Evolutionary conservation across 2,113 vertebrate genomes (phyloP).

Genomic region (Ancistrus triradiatus): DNA sequence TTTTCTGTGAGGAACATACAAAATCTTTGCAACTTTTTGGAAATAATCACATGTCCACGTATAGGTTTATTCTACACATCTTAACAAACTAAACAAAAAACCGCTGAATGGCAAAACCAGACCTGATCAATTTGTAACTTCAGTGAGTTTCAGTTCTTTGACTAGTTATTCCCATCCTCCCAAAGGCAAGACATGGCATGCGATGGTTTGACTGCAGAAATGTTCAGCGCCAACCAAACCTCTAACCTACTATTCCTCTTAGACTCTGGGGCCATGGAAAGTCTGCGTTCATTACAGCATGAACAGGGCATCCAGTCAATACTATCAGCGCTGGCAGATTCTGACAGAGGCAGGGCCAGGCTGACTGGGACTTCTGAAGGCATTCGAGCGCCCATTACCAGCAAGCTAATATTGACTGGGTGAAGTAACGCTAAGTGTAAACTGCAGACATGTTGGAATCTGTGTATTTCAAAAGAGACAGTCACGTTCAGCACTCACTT

Average conservation of each 20-base stretch:
- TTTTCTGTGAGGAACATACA: no score
- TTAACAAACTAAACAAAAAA: neutral
- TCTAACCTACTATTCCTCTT: slow-evolving; percentile 23
- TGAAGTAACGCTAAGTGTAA: slow-evolving; percentile 3
- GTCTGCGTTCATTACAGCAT: slow-evolving; percentile 38
- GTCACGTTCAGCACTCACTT: neutral
- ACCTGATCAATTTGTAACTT: neutral
- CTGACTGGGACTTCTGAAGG: slow-evolving; percentile 26
- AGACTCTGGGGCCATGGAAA: slow-evolving; percentile 22
- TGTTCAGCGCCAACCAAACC: slow-evolving; percentile 24
- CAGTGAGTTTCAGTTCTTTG: neutral
- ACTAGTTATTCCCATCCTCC: slow-evolving; percentile 19
- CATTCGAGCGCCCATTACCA: slow-evolving; percentile 23
- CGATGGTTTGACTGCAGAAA: slow-evolving; percentile 6
- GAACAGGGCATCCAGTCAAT: slow-evolving; percentile 39
- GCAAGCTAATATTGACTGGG: slow-evolving; percentile 40
- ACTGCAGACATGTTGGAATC: neutral
- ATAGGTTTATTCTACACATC: no score
- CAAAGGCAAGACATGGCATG: neutral
- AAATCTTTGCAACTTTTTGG: no score
- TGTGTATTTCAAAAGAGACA: neutral
- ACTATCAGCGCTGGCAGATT: slow-evolving; percentile 44
- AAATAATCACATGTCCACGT: no score
- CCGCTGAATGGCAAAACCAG: neutral
- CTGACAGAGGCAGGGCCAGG: slow-evolving; percentile 29